Evolutionary conservation across 2,888 invertebrate genomes (phyloP), one percentile per base, ranked within the genome.

Genomic region (Silvanus unidentatus): DNA sequence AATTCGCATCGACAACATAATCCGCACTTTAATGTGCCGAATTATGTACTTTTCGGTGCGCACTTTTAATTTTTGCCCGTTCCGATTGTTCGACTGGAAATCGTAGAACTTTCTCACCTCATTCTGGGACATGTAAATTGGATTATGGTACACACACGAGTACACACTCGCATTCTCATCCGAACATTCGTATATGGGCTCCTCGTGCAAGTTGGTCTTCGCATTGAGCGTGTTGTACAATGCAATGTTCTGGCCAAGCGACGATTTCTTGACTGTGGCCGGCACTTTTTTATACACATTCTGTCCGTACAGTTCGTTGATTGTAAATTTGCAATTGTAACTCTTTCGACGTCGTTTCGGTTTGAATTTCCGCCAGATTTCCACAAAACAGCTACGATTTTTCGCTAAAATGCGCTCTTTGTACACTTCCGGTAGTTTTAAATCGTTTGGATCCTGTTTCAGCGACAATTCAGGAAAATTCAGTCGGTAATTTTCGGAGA

Each of bases 1-100:
- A 72, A 84, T 75, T 47, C 84, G 73, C 48, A 85, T 68, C 9
- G 82, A 81, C 56, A 84, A 70, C 77, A 84, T 81, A 39, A 84
- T 78, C 11, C 84, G 73, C 13, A 84, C 78, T 44, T 81, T 74
- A 15, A 84, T 78, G 60, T 83, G 80, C 15, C 81, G 71, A 42
- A 80, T 80, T 1, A 81, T 77, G 57, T 79, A 77, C 49, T 78
- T 76, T 54, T 81, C 80, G 44, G 77, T 77, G 14, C 75, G 69
- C 11, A 64, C 43, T 49, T 59, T 59, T 29, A 49, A 40, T 40
- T 54, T 53, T 42, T 52, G 52, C 2, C 52, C 3, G 6, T 27
- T 8, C 16, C n/a, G 39, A 28, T 55, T 48, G 37, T 60, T 58
- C 1, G 59, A 50, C 35, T 55, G 53, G 37, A 60, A 58, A 45